Conservation (phyloP, 2,797 vertebrate species). For the Dendrocincla fuliginosa region DNA sequence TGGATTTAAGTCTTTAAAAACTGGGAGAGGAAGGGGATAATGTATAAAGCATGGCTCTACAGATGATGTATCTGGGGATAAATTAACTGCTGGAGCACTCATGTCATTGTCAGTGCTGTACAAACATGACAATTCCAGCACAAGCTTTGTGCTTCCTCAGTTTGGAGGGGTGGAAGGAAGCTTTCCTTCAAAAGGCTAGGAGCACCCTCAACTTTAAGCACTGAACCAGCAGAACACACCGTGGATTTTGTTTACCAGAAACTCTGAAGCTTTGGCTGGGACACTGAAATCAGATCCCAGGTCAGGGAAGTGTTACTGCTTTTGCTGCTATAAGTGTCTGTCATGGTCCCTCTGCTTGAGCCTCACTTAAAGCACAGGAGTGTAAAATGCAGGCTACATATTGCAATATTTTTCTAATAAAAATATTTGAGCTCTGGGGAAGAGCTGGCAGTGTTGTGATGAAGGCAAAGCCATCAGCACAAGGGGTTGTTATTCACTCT, state of each 20-base stretch:
- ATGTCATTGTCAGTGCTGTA: not conserved
- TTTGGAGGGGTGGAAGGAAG: not conserved
- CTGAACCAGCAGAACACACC: not conserved
- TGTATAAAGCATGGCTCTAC: not conserved
- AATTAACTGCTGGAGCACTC: not conserved
- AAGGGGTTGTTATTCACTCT: not conserved
- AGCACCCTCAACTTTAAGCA: not conserved
- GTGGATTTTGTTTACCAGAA: not conserved
- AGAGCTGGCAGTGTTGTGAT: not conserved
- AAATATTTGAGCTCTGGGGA: not conserved
- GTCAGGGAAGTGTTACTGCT: not conserved
- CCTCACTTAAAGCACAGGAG: not conserved
- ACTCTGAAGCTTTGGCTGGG: not conserved
- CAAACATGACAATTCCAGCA: not conserved
- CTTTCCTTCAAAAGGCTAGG: not conserved
- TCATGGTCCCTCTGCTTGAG: rapidly evolving
- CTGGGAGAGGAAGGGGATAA: not conserved
- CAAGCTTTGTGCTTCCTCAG: not conserved
- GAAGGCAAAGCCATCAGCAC: not conserved
- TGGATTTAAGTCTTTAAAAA: constrained; percentile 15
- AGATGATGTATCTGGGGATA: not conserved
- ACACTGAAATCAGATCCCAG: not conserved
- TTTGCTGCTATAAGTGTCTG: not conserved
- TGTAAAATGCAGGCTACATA: not conserved
- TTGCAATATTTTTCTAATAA: not conserved